A percentile compares a stretch with the other conserved stretches of the same genome.
phyloP scores from a whole-genome alignment of 2,113 vertebrate species.

The Pandion haliaetus region DNA sequence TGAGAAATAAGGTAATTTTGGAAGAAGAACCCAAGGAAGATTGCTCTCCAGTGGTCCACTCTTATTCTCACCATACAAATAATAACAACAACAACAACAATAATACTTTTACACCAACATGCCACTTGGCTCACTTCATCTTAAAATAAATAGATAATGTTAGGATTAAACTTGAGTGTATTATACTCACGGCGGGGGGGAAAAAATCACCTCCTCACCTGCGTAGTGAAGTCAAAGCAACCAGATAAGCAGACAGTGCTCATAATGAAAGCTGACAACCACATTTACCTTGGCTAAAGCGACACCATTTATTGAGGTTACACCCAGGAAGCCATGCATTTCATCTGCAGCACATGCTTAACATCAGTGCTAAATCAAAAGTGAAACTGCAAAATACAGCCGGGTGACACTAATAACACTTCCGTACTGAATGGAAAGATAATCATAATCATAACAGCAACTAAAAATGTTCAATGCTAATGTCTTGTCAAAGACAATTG shows the following conservation, averaged over 20 bases:
- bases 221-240: not conserved
- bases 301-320: not conserved
- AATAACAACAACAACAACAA: not conserved
- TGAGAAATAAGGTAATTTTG: not conserved
- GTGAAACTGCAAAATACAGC: slow-evolving; percentile 19
- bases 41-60: not conserved
- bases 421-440: not conserved
- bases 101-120: not conserved
- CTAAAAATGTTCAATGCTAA: not conserved
- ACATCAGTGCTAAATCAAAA: slow-evolving; percentile 7
- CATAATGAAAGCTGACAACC: not conserved
- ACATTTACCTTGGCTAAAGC: not conserved
- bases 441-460: not conserved
- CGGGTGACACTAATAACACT: not conserved
- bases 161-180: not conserved
- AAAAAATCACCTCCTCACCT: not conserved
- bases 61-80: not conserved
- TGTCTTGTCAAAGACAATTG: not conserved
- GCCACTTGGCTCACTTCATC: not conserved
- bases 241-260: not conserved
- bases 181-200: not conserved
- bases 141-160: not conserved
- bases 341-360: not conserved
- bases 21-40: not conserved
- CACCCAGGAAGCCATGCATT: not conserved